These are phyloP conservation scores for Drosophila malerkotliana DNA, from an alignment of 1,140 invertebrate genomes.

Conservation along the genomic window DNA sequence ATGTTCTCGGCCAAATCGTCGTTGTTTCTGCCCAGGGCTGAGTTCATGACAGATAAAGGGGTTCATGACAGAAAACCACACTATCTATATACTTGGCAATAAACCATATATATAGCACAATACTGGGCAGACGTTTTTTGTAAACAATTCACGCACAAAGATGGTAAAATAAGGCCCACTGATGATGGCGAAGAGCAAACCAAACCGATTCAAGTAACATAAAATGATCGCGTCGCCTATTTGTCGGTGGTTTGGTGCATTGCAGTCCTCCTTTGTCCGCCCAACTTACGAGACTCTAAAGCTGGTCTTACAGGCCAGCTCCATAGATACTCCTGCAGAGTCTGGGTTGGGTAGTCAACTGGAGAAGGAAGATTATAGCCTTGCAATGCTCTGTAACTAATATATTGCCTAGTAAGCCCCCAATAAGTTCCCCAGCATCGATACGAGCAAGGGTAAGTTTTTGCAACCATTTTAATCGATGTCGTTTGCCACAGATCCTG, in stretches of 20 bases:
- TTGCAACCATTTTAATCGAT: constrained; percentile 51
- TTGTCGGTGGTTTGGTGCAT: constrained; percentile 24
- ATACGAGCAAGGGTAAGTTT: constrained; percentile 48
- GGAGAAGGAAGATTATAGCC: background rate
- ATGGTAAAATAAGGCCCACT: constrained; percentile 81
- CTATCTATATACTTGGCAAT: constrained; percentile 52
- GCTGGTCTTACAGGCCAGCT: background rate
- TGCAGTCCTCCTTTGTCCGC: constrained; percentile 39
- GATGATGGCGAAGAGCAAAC: constrained; percentile 52
- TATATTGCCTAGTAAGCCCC: constrained; percentile 33
- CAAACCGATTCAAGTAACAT: constrained; percentile 25
- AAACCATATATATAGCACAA: constrained; percentile 66
- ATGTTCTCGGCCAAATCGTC: constrained; percentile 83
- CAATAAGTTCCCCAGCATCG: constrained; percentile 36
- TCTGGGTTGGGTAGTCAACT: constrained; percentile 28
- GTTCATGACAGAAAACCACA: constrained; percentile 29
- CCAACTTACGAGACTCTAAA: constrained; percentile 29
- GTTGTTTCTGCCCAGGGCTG: constrained; percentile 84
- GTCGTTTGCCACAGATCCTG: constrained; percentile 53
- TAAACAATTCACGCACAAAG: constrained; percentile 84
- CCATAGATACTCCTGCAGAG: background rate
- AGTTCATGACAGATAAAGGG: constrained; percentile 81
- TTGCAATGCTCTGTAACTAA: constrained; percentile 14
- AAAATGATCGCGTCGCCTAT: constrained; percentile 72
- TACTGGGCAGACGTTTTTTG: constrained; percentile 84